Evolutionary conservation across 2,888 invertebrate species (phyloP).

Genomic region (Serripes groenlandicus): DNA sequence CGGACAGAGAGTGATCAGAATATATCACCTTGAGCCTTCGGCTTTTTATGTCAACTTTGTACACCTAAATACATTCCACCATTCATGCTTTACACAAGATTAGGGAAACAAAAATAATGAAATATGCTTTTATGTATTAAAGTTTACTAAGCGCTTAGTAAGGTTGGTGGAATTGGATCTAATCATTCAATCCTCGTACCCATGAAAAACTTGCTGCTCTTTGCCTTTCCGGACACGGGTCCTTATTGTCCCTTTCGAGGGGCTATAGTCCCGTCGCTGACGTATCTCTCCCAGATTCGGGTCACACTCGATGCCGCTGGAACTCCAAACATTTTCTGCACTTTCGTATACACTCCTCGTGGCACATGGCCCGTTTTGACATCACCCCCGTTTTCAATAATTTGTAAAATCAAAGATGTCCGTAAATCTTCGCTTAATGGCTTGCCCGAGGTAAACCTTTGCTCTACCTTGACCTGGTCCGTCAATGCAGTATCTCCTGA

Average conservation of each 20-base stretch:
- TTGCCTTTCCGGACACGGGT: not conserved
- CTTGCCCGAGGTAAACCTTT: conserved; percentile 14
- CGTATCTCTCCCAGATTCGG: conserved; percentile 19
- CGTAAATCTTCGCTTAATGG: not conserved
- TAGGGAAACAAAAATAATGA: too few relatives aligned
- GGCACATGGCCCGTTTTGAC: conserved; percentile 22
- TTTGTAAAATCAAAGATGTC: conserved; percentile 2
- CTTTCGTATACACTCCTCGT: conserved; percentile 24
- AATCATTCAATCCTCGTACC: not conserved
- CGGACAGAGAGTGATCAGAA: too few relatives aligned
- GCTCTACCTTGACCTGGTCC: not conserved
- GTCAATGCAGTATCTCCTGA: not conserved
- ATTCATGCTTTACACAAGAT: too few relatives aligned
- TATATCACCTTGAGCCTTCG: too few relatives aligned
- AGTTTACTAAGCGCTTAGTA: too few relatives aligned
- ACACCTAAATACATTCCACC: too few relatives aligned
- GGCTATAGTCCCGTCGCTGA: conserved; percentile 20
- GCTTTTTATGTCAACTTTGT: too few relatives aligned
- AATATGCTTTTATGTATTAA: too few relatives aligned
- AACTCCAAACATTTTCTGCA: not conserved
- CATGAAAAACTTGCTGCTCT: not conserved
- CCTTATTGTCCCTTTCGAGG: not conserved
- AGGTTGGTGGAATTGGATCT: too few relatives aligned
- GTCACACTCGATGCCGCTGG: conserved; percentile 14
- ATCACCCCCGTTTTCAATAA: conserved; percentile 19